Base-by-base conservation (phyloP, 2,113 vertebrate species). In the Sclerurus mexicanus region DNA sequence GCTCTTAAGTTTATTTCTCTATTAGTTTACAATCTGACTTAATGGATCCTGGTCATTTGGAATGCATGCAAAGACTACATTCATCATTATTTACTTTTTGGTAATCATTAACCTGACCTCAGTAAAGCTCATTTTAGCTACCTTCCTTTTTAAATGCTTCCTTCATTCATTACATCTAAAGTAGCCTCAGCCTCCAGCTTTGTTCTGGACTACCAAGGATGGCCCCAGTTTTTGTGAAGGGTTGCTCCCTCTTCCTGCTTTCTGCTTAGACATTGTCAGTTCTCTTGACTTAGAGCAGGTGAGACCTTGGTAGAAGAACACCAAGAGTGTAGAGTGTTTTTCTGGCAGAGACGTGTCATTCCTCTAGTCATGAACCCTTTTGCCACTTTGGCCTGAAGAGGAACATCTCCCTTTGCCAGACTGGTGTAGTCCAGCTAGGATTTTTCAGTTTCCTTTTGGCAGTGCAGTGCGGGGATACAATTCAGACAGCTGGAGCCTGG, bases 241-340 rank as follows among this genome's bases (percentile, higher is more conserved):
- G 44, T 4, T 64, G 49, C 20, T 79, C 24, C 35, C 19, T 39
- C 42, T 78, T 44, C 28, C 23, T 56, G n/a, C 37, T 49, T 69
- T 69, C 74, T 47, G 14, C 66, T 79, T 67, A 63, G 60, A 59
- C 23, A 35, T 18, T 28, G 52, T 64, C 44, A 87, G 47, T 16
- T 16, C 31, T 71, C 31, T n/a, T 60, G 33, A 72, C 10, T 50
- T 35, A 47, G 37, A 49, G 55, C 12, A 59, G 63, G 30, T 3
- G 30, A 84, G 63, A 64, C 27, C 39, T n/a, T 46, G 16, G 39
- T 28, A 72, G 56, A 60, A 76, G 31, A 24, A 86, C 58, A 47
- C 0, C 0, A 3, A 31, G 2, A 42, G 46, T n/a, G n/a, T n/a
- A n/a, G 49, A 87, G 37, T 37, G 18, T 30, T 89, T 58, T 82